Evolutionary conservation across 2,113 vertebrate genomes (phyloP).

Genomic region (Halichoerus grypus): DNA sequence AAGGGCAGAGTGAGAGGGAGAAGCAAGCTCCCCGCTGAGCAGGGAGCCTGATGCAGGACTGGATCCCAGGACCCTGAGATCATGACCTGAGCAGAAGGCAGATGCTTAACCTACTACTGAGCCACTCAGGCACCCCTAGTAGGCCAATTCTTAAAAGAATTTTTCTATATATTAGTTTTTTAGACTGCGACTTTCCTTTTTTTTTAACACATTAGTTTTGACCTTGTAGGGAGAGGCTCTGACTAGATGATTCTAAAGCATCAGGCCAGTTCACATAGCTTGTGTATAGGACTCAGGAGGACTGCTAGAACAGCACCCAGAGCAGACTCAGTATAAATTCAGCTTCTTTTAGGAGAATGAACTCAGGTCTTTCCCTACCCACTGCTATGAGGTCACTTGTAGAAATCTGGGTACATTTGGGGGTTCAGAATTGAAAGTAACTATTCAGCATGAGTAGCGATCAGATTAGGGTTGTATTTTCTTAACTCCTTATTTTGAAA

Average conservation of each 20-base stretch:
- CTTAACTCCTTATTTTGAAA: constrained; percentile 23
- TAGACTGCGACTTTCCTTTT: not conserved
- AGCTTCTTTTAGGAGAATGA: not conserved
- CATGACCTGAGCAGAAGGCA: not conserved
- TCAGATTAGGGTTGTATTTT: not conserved
- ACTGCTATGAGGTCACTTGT: not conserved
- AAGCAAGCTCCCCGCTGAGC: not conserved
- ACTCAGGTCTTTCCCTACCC: not conserved
- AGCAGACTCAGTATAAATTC: not conserved
- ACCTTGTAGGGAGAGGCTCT: not conserved
- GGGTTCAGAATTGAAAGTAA: not conserved
- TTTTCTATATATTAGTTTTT: not conserved
- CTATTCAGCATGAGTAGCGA: not conserved
- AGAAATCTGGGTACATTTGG: not conserved
- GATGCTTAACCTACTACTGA: not conserved
- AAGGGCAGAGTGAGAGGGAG: not conserved
- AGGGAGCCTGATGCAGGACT: not conserved
- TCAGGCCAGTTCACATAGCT: not conserved
- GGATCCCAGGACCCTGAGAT: not conserved
- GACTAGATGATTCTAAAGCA: not conserved
- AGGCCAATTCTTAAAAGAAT: not conserved
- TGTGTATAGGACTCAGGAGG: not conserved
- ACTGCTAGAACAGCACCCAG: not conserved
- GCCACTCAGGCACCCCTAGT: not conserved
- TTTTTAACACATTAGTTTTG: not conserved